These are phyloP conservation scores for Gadus chalcogrammus DNA, from an alignment of 2,113 vertebrate genomes.

Conservation along the genomic window DNA sequence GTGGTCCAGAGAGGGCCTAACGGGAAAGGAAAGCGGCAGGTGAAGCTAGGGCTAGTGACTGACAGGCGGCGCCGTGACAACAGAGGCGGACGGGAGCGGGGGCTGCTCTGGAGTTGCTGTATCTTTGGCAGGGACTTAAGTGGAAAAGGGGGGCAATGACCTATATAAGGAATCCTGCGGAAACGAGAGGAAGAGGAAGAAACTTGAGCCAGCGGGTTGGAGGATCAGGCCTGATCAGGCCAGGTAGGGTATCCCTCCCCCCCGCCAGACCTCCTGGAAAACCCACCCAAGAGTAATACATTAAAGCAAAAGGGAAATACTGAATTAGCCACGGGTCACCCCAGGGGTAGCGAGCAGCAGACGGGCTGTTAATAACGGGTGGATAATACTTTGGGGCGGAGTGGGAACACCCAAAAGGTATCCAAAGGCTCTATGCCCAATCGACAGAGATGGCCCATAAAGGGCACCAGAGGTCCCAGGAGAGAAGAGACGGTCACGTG, in stretches of 20 bases:
- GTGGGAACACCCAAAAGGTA: slow-evolving; percentile 34
- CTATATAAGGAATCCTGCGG: too few relatives aligned
- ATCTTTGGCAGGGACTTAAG: too few relatives aligned
- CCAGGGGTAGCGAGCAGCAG: slow-evolving; percentile 10
- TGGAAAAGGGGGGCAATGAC: too few relatives aligned
- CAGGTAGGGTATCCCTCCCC: neutral
- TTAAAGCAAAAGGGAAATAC: neutral
- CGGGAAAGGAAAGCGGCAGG: too few relatives aligned
- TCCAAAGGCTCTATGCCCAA: slow-evolving; percentile 34
- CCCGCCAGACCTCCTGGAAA: slow-evolving; percentile 6
- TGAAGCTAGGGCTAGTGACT: too few relatives aligned
- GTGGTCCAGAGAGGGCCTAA: too few relatives aligned
- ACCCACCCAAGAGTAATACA: neutral
- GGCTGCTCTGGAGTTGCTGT: too few relatives aligned
- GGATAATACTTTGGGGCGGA: neutral
- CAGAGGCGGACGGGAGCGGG: too few relatives aligned
- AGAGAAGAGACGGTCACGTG: neutral
- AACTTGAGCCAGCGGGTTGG: slow-evolving; percentile 16
- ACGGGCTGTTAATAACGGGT: slow-evolving; percentile 41
- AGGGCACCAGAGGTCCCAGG: slow-evolving; percentile 24
- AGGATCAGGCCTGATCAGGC: neutral
- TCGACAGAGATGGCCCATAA: slow-evolving; percentile 28
- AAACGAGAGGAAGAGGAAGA: too few relatives aligned
- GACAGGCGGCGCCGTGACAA: too few relatives aligned
- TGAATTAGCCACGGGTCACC: too few relatives aligned